A percentile compares a stretch with the other conserved stretches of the same genome.
Conservation (phyloP, 2,888 invertebrate genomes). For the Drosophila austrosaltans region DNA sequence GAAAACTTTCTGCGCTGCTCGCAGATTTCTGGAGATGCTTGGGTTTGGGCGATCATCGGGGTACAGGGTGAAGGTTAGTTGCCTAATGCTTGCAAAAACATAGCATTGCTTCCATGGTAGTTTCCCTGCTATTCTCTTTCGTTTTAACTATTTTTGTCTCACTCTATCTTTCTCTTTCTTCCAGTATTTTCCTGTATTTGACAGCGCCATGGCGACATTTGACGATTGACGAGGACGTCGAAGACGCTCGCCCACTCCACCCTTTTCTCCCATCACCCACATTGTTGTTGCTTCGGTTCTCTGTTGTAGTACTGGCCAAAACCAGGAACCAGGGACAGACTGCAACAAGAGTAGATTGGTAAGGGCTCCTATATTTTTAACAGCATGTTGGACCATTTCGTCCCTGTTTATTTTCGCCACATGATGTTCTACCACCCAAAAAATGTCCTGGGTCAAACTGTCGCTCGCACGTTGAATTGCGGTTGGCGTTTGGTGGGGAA, state of each 20-base stretch:
- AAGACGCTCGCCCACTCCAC: constrained; percentile 39
- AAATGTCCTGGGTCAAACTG: constrained; percentile 72
- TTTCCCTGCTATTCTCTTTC: constrained; percentile 34
- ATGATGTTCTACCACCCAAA: constrained; percentile 64
- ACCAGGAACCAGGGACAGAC: constrained; percentile 12
- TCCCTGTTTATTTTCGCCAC: constrained; percentile 32
- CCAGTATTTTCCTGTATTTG: constrained; percentile 68
- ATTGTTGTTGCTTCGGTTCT: constrained; percentile 53
- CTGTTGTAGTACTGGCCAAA: constrained; percentile 44
- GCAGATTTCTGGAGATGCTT: constrained; percentile 66
- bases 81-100: constrained; percentile 78
- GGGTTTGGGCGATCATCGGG: constrained; percentile 21
- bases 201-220: constrained; percentile 79
- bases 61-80: constrained; percentile 55
- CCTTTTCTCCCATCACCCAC: background rate
- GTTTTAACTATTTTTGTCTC: background rate
- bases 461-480: constrained; percentile 77
- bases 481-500: constrained; percentile 46
- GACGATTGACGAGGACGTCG: constrained; percentile 81
- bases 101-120: constrained; percentile 46
- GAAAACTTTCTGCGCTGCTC: constrained; percentile 79
- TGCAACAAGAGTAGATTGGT: background rate
- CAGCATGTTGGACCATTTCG: constrained; percentile 15
- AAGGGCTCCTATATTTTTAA: background rate
- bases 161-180: background rate